phyloP scores from a whole-genome alignment of 2,113 vertebrate genomes.

The Ochotona princeps region DNA sequence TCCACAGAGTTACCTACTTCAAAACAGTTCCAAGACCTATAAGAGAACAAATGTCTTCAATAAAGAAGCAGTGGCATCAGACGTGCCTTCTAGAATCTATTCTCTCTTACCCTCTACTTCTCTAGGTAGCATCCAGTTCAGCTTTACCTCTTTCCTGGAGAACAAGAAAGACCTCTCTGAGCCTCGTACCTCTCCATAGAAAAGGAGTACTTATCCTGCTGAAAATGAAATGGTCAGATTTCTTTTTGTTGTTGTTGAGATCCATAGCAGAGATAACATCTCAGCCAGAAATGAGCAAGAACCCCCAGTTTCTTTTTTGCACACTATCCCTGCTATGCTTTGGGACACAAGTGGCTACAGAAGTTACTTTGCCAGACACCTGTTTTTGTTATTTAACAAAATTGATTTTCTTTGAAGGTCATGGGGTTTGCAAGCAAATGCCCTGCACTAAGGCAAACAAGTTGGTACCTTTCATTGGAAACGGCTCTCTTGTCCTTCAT shows the following conservation, averaged over 20 bases:
- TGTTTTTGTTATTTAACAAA: constrained; percentile 69
- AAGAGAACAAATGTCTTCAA: background rate
- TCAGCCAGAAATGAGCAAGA: constrained; percentile 60
- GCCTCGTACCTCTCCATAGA: background rate
- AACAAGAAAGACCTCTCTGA: background rate
- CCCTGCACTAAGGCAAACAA: constrained; percentile 84
- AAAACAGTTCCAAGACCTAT: background rate
- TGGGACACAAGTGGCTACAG: constrained; percentile 50
- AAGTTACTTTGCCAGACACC: constrained; percentile 80
- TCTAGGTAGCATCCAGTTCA: background rate
- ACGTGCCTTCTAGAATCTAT: background rate
- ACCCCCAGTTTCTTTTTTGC: constrained; percentile 81
- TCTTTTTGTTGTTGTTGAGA: constrained; percentile 73
- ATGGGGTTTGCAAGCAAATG: constrained; percentile 77
- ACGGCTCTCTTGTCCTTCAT: constrained; percentile 73
- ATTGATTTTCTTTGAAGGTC: constrained; percentile 82
- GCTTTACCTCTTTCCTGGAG: constrained; percentile 35
- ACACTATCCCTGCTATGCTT: constrained; percentile 60
- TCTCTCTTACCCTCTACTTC: background rate
- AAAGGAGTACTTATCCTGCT: constrained; percentile 50
- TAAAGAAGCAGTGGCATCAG: background rate
- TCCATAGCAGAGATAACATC: constrained; percentile 31
- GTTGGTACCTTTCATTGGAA: constrained; percentile 82
- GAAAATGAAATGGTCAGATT: constrained; percentile 62
- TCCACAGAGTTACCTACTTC: background rate